Evolutionary conservation across 2,797 vertebrate genomes (phyloP), one percentile per base, ranked within the genome.

Genomic region (Gambusia yucatana): DNA sequence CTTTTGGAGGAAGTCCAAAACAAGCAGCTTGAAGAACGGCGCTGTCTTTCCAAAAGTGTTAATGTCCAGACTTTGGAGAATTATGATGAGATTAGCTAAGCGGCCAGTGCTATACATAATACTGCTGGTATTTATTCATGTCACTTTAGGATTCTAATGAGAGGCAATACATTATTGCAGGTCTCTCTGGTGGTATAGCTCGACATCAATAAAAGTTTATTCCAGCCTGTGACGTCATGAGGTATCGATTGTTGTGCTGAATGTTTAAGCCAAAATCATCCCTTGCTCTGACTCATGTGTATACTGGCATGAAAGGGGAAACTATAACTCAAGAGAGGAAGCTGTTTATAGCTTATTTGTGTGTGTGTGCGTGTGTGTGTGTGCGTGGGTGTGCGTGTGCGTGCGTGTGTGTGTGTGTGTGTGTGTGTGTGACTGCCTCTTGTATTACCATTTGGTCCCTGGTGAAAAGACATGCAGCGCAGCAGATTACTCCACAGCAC

Each of bases 51-150:
- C 77, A 75, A 77, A 72, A 72, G 87, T 78, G 41, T 84, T 93
- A 92, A 93, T 91, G 87, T 88, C 88, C 85, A 77, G 61, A 77
- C 91, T 89, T 89, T 30, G 84, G 89, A 94, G 92, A 93, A 90
- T 92, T 89, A 92, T 91, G 88, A 95, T 87, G 81, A 90, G 86
- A 89, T 91, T 93, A 91, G 80, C 83, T 82, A 77, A 75, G 80
- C 13, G 69, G 78, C 77, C 17, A 57, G 83, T 41, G 83, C 79
- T 89, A 87, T 43, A 20, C 80, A 80, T 84, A 88, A 87, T 80
- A 86, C 83, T 80, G 76, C 69, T 11, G 8, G 61, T 81, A 90
- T 94, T 92, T 86, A 87, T 94, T 92, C 84, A 80, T 91, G 88
- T 93, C 91, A 86, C 85, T 89, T 88, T 90, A 76, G 77, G 67